phyloP scores from a whole-genome alignment of 2,797 vertebrate species.

The Rhyacichthys aspro region DNA sequence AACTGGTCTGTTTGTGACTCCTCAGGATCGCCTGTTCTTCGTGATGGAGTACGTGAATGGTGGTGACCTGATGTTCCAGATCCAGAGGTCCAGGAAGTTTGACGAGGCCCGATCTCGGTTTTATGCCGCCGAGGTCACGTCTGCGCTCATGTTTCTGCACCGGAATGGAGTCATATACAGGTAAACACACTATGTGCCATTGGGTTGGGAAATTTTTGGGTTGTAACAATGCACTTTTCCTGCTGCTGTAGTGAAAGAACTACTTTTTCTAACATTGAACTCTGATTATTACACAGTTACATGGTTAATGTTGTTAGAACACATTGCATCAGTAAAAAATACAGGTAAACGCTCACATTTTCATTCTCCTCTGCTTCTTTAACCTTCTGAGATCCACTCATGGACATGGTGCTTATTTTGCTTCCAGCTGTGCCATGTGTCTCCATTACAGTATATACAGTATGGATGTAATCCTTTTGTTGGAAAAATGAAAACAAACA shows the following conservation, averaged over 20 bases:
- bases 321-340: too few species aligned
- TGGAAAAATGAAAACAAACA: slow-evolving; percentile 12
- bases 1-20: slow-evolving; percentile 49
- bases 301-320: too few species aligned
- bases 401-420: slow-evolving; percentile 27
- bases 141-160: slow-evolving; percentile 97
- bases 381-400: not conserved
- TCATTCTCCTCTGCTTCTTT: not conserved
- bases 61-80: slow-evolving; percentile 98
- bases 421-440: slow-evolving; percentile 6
- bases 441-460: slow-evolving; percentile 24
- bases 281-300: too few species aligned
- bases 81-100: slow-evolving; percentile 96
- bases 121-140: slow-evolving; percentile 96
- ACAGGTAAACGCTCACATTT: too few species aligned
- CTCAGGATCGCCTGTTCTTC: slow-evolving; percentile 95
- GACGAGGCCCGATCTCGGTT: slow-evolving; percentile 95
- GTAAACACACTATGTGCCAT: slow-evolving; percentile 64
- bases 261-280: too few species aligned
- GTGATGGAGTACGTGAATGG: slow-evolving; percentile 99
- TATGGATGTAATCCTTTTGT: not conserved
- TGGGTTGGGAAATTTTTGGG: too few species aligned
- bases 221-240: too few species aligned
- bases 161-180: slow-evolving; percentile 96
- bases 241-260: too few species aligned